These are phyloP conservation scores for Parauchenoglanis ngamensis DNA, from an alignment of 2,797 vertebrate species.

Conservation along the genomic window DNA sequence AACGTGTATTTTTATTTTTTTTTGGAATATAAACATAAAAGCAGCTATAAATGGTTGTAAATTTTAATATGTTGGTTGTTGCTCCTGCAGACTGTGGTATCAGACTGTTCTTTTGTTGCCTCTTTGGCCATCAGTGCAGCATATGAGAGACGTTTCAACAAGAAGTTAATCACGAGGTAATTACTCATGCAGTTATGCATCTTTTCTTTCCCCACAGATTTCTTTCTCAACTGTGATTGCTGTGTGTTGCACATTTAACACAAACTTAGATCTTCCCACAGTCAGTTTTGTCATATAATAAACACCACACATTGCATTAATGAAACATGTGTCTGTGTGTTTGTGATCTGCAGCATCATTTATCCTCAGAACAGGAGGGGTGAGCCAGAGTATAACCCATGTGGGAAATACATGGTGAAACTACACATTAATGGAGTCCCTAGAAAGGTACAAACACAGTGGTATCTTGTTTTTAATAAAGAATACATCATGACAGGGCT, in stretches of 20 bases:
- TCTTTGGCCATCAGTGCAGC: slow-evolving; percentile 97
- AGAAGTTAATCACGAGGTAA: slow-evolving; percentile 97
- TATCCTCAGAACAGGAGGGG: slow-evolving; percentile 96
- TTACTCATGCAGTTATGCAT: background rate
- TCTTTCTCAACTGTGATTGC: background rate
- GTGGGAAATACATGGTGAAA: slow-evolving; percentile 99
- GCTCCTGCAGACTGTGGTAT: slow-evolving; percentile 88
- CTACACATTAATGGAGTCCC: slow-evolving; percentile 98
- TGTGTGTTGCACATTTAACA: background rate
- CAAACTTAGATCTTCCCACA: background rate
- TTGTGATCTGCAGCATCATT: slow-evolving; percentile 84
- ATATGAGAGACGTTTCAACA: slow-evolving; percentile 94
- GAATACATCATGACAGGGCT: background rate
- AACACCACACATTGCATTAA: background rate
- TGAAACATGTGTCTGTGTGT: slow-evolving; percentile 29
- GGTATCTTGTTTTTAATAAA: background rate
- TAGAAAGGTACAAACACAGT: slow-evolving; percentile 83
- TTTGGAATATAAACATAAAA: slow-evolving; percentile 12
- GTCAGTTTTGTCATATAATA: background rate
- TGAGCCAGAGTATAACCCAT: slow-evolving; percentile 96
- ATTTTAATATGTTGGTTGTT: background rate
- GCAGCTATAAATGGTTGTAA: background rate
- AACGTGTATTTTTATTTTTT: background rate
- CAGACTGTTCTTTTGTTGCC: slow-evolving; percentile 98
- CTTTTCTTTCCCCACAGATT: background rate